Evolutionary conservation across 2,888 invertebrate species (phyloP).

Genomic region (Adelphocoris suturalis): DNA sequence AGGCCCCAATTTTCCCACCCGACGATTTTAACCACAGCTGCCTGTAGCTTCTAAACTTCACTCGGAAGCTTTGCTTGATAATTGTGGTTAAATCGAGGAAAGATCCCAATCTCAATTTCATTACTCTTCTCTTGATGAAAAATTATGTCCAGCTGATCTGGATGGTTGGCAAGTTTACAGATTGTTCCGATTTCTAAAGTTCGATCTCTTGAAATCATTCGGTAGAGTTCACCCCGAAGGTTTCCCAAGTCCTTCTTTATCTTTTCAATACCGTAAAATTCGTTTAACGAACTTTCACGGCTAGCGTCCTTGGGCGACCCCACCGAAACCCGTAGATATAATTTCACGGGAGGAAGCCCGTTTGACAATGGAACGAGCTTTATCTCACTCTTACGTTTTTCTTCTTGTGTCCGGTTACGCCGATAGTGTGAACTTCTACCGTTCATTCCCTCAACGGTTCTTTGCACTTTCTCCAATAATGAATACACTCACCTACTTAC

Average conservation of each 20-base stretch:
- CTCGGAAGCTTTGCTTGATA: too few species aligned
- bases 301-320: conserved; percentile 54
- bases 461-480: not conserved
- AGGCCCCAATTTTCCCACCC: too few species aligned
- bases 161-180: too few species aligned
- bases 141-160: too few species aligned
- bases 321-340: conserved; percentile 6
- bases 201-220: not conserved
- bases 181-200: not conserved
- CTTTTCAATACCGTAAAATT: conserved; percentile 65
- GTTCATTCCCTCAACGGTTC: not conserved
- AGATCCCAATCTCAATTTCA: too few species aligned
- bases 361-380: conserved; percentile 31
- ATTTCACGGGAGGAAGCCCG: conserved; percentile 29
- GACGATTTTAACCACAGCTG: too few species aligned
- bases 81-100: too few species aligned
- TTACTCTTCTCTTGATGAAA: too few species aligned
- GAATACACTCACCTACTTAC: not conserved
- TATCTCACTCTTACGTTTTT: conserved; percentile 13
- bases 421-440: conserved; percentile 4
- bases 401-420: conserved; percentile 10
- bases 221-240: not conserved
- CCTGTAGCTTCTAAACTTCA: too few species aligned
- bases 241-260: conserved; percentile 1
- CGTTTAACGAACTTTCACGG: conserved; percentile 61